These are phyloP conservation scores for Drosophila azteca DNA, from an alignment of 1,140 invertebrate genomes.

Conservation along the genomic window DNA sequence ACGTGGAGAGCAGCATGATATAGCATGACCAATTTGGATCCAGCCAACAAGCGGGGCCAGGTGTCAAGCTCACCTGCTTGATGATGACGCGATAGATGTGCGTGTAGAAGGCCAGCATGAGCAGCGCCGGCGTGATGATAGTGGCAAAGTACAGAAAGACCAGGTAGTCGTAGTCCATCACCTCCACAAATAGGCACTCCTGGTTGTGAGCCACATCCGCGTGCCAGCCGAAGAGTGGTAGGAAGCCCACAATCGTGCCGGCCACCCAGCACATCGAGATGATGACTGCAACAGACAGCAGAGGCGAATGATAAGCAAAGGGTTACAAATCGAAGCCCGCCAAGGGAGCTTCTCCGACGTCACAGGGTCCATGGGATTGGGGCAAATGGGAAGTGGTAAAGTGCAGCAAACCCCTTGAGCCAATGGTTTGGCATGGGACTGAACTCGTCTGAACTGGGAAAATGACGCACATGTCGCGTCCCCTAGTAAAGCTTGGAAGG, in stretches of 20 bases:
- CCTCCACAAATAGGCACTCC: constrained; percentile 91
- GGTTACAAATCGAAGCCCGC: constrained; percentile 46
- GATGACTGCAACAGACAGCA: constrained; percentile 87
- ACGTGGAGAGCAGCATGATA: neutral
- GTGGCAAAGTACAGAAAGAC: constrained; percentile 95
- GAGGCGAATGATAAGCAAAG: constrained; percentile 6
- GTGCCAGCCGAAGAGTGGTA: constrained; percentile 95
- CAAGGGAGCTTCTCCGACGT: constrained; percentile 30
- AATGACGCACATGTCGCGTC: constrained; percentile 58
- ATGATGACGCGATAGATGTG: constrained; percentile 94
- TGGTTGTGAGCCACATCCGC: constrained; percentile 84
- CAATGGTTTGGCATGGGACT: constrained; percentile 12
- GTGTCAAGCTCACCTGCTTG: constrained; percentile 88
- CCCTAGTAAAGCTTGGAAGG: constrained; percentile 2
- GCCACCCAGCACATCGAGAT: constrained; percentile 93
- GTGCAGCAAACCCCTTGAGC: constrained; percentile 23
- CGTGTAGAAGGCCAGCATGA: constrained; percentile 93
- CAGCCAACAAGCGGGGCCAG: neutral
- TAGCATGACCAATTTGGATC: neutral
- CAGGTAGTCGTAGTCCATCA: constrained; percentile 95
- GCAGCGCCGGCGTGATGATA: constrained; percentile 92
- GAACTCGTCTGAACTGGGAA: constrained; percentile 45
- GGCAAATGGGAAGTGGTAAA: constrained; percentile 8
- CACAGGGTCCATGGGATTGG: constrained; percentile 3
- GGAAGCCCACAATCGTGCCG: constrained; percentile 90